These are phyloP conservation scores for Amphipyra berbera DNA, from an alignment of 2,888 invertebrate genomes.

Conservation along the genomic window DNA sequence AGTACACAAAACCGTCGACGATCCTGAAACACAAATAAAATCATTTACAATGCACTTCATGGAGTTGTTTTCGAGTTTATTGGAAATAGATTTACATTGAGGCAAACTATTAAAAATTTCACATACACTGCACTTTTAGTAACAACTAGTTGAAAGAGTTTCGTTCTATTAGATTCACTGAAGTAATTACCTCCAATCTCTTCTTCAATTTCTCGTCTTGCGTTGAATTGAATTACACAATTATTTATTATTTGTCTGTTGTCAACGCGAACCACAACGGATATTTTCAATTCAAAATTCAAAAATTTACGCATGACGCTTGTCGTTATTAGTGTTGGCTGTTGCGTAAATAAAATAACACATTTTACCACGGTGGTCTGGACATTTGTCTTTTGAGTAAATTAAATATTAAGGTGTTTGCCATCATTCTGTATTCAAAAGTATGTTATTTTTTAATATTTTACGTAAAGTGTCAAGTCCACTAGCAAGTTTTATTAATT, in stretches of 20 bases:
- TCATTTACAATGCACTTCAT: slow-evolving; percentile 7
- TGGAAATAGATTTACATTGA: no score
- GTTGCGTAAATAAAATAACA: not conserved
- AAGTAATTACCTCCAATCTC: slow-evolving; percentile 16
- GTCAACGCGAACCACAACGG: slow-evolving; percentile 62
- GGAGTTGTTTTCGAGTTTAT: not conserved
- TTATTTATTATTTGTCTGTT: slow-evolving; percentile 6
- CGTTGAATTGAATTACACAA: slow-evolving; percentile 12
- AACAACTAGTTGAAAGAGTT: not conserved
- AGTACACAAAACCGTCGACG: slow-evolving; percentile 5
- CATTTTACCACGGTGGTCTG: no score
- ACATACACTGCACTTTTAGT: slow-evolving; percentile 6
- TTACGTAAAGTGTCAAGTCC: no score
- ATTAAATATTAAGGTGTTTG: no score
- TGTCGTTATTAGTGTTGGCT: not conserved
- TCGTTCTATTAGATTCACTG: slow-evolving; percentile 1
- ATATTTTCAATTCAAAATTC: slow-evolving; percentile 68
- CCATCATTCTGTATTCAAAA: no score
- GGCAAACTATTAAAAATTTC: not conserved
- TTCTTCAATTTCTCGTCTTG: slow-evolving; percentile 12
- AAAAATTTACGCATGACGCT: slow-evolving; percentile 56
- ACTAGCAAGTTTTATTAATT: no score
- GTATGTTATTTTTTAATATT: no score
- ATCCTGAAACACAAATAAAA: slow-evolving; percentile 29
- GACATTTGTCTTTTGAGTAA: no score